Evolutionary conservation across 2,797 vertebrate species (phyloP), one percentile per base, ranked within the genome.

Genomic region (Lagorchestes hirsutus): DNA sequence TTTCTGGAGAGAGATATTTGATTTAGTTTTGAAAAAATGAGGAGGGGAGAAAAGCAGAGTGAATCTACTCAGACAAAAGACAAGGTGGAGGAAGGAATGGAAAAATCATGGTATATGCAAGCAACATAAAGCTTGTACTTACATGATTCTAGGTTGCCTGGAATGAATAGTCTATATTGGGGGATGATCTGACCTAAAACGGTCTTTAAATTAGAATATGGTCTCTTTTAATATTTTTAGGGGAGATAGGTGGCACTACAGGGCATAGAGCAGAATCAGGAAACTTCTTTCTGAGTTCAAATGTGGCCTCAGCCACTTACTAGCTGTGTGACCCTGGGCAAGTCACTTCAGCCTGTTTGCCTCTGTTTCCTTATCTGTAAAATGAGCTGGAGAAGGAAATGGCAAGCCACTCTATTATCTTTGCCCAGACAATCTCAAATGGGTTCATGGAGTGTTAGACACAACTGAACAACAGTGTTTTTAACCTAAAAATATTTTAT

Each of bases 201-300:
- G 46, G 1, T 22, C 40, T 82, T 46, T 27, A 24, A 3, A 5
- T 24, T 82, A 74, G 34, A 46, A 24, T 27, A 46, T 46, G 74
- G 22, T 40, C 10, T 0, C 14, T 46, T 87, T 24, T 87, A 87
- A 87, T 87, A 14, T 82, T 82, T 46, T 82, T 82, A 40, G 18
- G n/a, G n/a, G 34, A 40, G 1, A n/a, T 40, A 34, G n/a, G 13
- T 4, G 5, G 6, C 9, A 1, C n/a, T 18, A 18, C 0, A 18
- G 5, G n/a, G 5, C 34, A 67, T 67, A 22, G 2, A 74, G 1
- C 24, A 6, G n/a, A 24, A 46, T 82, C n/a, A 46, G 8, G n/a
- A 82, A 40, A 40, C 40, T 1, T n/a, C 18, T 82, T 82, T n/a
- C 40, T 46, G 67, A 46, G 67, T 40, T 9, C 18, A 82, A 10